Evolutionary conservation across 2,113 vertebrate genomes (phyloP).

Genomic region (Boulengeromyrus knoepffleri): DNA sequence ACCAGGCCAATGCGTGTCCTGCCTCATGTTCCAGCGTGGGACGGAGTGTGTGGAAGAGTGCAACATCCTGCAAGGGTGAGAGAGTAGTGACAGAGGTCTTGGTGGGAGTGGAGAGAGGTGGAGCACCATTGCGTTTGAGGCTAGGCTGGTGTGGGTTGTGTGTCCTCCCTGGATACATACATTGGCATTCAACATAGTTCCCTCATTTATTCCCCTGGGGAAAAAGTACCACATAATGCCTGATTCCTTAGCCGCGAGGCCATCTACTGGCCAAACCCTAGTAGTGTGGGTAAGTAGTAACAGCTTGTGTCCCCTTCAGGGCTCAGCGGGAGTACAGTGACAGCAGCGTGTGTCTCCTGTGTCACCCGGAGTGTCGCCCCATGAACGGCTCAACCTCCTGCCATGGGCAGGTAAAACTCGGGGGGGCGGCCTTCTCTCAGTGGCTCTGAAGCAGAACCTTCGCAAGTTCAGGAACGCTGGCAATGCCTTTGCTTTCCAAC

Average conservation of each 20-base stretch:
- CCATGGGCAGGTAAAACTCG: conserved; percentile 69
- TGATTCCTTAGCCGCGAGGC: neutral
- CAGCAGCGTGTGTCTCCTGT: conserved; percentile 65
- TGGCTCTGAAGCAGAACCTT: neutral
- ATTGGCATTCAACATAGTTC: neutral
- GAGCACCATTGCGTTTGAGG: neutral
- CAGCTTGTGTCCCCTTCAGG: conserved; percentile 45
- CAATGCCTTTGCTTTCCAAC: conserved; percentile 1
- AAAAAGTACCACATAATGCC: neutral
- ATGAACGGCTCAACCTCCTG: conserved; percentile 80
- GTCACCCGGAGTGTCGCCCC: conserved; percentile 79
- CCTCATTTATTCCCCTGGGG: neutral
- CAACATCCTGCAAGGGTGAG: conserved; percentile 76
- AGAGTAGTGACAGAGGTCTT: neutral
- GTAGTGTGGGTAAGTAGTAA: conserved; percentile 3
- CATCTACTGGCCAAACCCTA: neutral
- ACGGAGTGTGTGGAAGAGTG: conserved; percentile 84
- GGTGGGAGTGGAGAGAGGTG: neutral
- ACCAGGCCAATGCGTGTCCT: conserved; percentile 77
- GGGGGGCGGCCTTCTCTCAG: neutral
- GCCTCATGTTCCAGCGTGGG: conserved; percentile 71
- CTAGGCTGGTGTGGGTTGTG: neutral
- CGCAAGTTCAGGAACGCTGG: neutral
- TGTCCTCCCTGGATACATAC: neutral
- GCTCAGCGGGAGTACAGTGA: conserved; percentile 66